Percentiles rank a stretch among this genome's conserved stretches.
Conservation (phyloP, 2,113 vertebrate genomes). For the Sciurus niger region DNA sequence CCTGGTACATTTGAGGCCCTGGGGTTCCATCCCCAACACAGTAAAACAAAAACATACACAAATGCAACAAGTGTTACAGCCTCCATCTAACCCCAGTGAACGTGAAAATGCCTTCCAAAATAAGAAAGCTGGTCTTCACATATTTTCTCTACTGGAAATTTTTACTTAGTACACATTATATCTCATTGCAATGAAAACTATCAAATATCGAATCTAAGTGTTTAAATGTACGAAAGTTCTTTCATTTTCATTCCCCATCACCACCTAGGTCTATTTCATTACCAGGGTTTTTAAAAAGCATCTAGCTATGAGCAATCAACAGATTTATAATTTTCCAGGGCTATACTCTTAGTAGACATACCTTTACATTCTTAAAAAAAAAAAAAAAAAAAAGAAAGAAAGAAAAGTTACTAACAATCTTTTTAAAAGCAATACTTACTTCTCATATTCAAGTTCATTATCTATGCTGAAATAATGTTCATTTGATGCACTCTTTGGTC, state of each 20-base stretch:
- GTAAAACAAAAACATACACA: neutral
- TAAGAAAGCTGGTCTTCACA: neutral
- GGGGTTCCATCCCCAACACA: neutral
- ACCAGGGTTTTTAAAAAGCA: neutral
- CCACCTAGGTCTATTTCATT: constrained; percentile 26
- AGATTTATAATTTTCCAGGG: neutral
- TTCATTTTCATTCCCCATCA: neutral
- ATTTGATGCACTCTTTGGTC: constrained; percentile 94
- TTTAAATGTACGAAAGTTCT: neutral
- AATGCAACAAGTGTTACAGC: neutral
- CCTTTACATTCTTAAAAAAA: constrained; percentile 50
- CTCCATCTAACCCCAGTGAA: constrained; percentile 40
- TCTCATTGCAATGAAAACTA: constrained; percentile 37
- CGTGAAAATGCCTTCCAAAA: constrained; percentile 28
- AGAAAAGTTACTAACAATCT: constrained; percentile 29
- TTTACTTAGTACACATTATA: neutral
- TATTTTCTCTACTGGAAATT: constrained; percentile 37
- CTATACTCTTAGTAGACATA: constrained; percentile 53
- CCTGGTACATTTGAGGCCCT: neutral
- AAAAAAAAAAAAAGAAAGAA: neutral
- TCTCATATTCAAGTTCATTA: constrained; percentile 97
- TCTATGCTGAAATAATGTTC: constrained; percentile 98
- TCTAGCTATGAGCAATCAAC: neutral
- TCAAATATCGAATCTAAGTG: constrained; percentile 18
- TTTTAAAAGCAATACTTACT: constrained; percentile 91